Percentiles rank a stretch among this genome's conserved stretches.
phyloP scores from a whole-genome alignment of 2,888 invertebrate genomes.

The Microchrysa polita region DNA sequence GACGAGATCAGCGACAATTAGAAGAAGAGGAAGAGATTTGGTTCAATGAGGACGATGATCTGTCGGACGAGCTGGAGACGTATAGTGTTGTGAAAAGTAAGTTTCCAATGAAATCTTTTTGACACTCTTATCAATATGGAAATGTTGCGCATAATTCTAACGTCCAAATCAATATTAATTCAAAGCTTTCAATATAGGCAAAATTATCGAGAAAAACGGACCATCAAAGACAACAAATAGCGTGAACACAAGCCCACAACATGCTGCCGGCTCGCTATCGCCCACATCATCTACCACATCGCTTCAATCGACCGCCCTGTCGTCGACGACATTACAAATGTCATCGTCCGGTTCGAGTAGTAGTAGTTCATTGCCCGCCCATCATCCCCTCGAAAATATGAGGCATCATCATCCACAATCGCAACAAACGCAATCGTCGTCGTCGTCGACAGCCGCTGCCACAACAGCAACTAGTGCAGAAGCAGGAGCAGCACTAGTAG shows the following conservation, averaged over 20 bases:
- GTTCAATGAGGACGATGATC: conserved; percentile 97
- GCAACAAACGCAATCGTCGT: conserved; percentile 51
- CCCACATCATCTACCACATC: conserved; percentile 53
- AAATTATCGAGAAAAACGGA: conserved; percentile 62
- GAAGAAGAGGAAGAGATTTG: conserved; percentile 99
- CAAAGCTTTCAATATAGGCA: conserved; percentile 31
- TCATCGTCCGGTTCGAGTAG: conserved; percentile 39
- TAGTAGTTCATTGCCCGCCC: conserved; percentile 61
- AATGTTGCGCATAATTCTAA: no score
- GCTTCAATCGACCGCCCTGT: conserved; percentile 35
- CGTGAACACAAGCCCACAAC: conserved; percentile 57
- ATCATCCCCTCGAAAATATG: conserved; percentile 55
- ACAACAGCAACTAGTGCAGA: conserved; percentile 59
- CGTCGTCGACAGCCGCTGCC: conserved; percentile 54
- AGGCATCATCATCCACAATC: conserved; percentile 55
- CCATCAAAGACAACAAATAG: conserved; percentile 57
- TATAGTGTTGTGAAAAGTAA: conserved; percentile 64
- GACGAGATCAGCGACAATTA: conserved; percentile 91
- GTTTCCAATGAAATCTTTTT: conserved; percentile 45
- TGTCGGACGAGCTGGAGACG: conserved; percentile 75
- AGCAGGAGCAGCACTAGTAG: conserved; percentile 50
- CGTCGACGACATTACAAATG: conserved; percentile 43
- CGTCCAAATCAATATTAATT: neutral
- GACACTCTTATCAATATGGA: no score
- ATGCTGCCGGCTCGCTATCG: conserved; percentile 57